Evolutionary conservation across 2,888 invertebrate genomes (phyloP).

Genomic region (Lordiphosa fenestrarum): DNA sequence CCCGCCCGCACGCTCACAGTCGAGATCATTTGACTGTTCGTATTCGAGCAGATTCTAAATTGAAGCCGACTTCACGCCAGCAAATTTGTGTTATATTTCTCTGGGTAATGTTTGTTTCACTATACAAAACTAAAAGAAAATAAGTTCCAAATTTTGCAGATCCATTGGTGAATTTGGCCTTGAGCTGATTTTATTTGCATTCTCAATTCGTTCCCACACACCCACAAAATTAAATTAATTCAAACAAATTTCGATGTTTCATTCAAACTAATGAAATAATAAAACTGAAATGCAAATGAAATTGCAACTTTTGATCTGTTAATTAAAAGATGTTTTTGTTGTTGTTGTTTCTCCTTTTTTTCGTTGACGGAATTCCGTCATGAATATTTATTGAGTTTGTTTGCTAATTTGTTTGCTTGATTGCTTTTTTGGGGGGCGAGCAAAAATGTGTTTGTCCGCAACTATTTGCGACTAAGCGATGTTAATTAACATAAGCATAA

Average conservation of each 20-base stretch:
- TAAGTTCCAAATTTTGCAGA: too few species aligned
- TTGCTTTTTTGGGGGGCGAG: conserved; percentile 32
- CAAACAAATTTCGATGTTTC: too few species aligned
- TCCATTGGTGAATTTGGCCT: not conserved
- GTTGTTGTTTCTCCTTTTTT: conserved; percentile 5
- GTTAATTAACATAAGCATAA: conserved; percentile 46
- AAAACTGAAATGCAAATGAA: conserved; percentile 46
- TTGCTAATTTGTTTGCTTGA: conserved; percentile 57
- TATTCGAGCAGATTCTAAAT: too few species aligned
- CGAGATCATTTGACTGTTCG: too few species aligned
- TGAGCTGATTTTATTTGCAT: not conserved
- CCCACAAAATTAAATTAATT: conserved; percentile 1
- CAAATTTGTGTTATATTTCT: too few species aligned
- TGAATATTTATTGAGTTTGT: conserved; percentile 55
- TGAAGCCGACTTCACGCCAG: too few species aligned
- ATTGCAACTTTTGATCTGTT: conserved; percentile 49
- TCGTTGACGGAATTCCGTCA: conserved; percentile 43
- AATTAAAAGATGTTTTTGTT: conserved; percentile 38
- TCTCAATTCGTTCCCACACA: not conserved
- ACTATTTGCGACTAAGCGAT: conserved; percentile 46
- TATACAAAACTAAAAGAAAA: too few species aligned
- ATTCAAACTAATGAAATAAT: not conserved
- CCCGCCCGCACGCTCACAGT: too few species aligned
- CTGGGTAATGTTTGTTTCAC: too few species aligned
- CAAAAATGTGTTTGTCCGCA: conserved; percentile 35